Evolutionary conservation across 1,140 invertebrate species (phyloP).

Genomic region (Gonatopus flavifemur): DNA sequence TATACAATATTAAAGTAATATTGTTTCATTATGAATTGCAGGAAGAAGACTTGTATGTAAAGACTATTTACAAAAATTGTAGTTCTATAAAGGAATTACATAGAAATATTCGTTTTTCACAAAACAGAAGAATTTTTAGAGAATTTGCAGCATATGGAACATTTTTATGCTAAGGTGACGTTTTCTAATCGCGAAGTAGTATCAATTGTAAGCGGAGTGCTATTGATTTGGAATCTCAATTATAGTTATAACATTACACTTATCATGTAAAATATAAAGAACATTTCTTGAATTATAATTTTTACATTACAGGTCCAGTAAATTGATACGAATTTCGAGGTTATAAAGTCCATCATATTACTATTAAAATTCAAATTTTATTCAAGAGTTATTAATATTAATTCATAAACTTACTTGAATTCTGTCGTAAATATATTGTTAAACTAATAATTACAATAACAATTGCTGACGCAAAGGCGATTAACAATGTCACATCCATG

Average conservation of each 20-base stretch:
- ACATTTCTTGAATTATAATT: not conserved
- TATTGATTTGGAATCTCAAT: too few relatives aligned
- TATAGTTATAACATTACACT: too few relatives aligned
- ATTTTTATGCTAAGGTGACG: too few relatives aligned
- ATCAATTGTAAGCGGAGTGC: too few relatives aligned
- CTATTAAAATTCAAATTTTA: not conserved
- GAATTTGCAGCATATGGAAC: too few relatives aligned
- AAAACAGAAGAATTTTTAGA: too few relatives aligned
- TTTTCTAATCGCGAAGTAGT: too few relatives aligned
- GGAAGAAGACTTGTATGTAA: too few relatives aligned
- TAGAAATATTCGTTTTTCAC: too few relatives aligned
- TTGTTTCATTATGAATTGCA: not conserved
- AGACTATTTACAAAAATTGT: too few relatives aligned
- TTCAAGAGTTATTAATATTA: not conserved
- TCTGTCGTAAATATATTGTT: slow-evolving; percentile 41
- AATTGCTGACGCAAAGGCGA: slow-evolving; percentile 51
- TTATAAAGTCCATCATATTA: slow-evolving; percentile 14
- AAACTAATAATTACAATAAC: slow-evolving; percentile 53
- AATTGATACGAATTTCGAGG: slow-evolving; percentile 16
- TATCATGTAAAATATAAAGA: too few relatives aligned
- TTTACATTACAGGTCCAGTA: slow-evolving; percentile 9
- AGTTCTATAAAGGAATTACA: too few relatives aligned
- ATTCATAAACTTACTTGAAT: slow-evolving; percentile 25
- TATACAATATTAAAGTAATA: slow-evolving; percentile 4
- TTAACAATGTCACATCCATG: slow-evolving; percentile 59